phyloP scores from a whole-genome alignment of 2,113 vertebrate genomes.

The Bufo bufo region DNA sequence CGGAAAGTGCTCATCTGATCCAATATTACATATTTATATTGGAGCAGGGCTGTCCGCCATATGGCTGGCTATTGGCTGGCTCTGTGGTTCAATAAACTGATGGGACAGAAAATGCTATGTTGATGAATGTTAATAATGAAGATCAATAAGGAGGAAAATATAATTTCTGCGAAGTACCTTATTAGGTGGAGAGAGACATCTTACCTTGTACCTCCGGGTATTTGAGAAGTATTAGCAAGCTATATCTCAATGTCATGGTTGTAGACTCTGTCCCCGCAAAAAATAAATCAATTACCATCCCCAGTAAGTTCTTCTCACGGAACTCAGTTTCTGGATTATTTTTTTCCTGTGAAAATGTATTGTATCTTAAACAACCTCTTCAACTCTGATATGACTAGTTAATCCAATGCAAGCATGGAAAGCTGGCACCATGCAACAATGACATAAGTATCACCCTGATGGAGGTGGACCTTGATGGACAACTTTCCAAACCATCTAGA shows the following conservation, averaged over 20 bases:
- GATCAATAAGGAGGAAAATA: neutral
- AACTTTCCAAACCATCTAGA: neutral
- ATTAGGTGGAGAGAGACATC: neutral
- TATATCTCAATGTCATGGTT: slow-evolving; percentile 27
- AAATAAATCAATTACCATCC: slow-evolving; percentile 67
- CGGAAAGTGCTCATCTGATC: too few species aligned
- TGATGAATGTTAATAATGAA: too few species aligned
- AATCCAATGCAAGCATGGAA: neutral
- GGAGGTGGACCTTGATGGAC: neutral
- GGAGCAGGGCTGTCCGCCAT: too few species aligned
- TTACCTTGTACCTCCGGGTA: slow-evolving; percentile 73
- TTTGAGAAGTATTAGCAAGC: slow-evolving; percentile 73
- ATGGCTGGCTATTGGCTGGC: too few species aligned
- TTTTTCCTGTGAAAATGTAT: slow-evolving; percentile 60
- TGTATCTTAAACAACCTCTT: neutral
- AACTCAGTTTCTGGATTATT: slow-evolving; percentile 57
- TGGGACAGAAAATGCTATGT: too few species aligned
- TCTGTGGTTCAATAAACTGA: too few species aligned
- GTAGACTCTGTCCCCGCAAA: slow-evolving; percentile 63
- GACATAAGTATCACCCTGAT: neutral
- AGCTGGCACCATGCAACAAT: neutral
- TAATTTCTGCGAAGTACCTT: neutral
- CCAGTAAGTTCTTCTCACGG: slow-evolving; percentile 63
- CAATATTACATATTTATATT: too few species aligned
- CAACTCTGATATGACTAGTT: neutral